Base-by-base conservation (phyloP, 2,113 vertebrate species). In the Elephantulus edwardii region DNA sequence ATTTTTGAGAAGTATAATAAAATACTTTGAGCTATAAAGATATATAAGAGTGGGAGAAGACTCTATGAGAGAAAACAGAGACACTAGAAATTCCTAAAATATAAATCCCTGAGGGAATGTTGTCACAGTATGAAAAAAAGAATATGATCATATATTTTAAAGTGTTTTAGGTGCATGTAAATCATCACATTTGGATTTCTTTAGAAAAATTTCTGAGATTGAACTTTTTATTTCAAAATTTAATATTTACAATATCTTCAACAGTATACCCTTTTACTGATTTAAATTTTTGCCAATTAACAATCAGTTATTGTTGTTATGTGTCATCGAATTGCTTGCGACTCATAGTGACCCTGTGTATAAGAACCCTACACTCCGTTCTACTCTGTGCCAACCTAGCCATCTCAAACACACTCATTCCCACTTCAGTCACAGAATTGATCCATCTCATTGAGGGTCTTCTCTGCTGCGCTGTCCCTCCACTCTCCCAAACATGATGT, bases 41-140 rank as follows among this genome's bases (percentile, higher is more conserved):
- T 48, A 48, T 42, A 64, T 91, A 35, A 83, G 26, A 71, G 28
- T 87, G 46, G 46, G 35, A 87, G 66, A 71, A 91, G 92, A 87
- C 52, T 54, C 46, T n/a, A 24, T 66, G 24, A 20, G 46, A n/a
- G 50, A 86, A 89, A 20, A 54, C 50, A 46, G 90, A 84, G 30
- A 4, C 75, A 76, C 24, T 87, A 68, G 54, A 62, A 17, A 80
- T 78, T 75, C 80, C 8, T 79, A 30, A 83, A 88, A 84, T 48
- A 74, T 33, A 16, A 76, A 76, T 89, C 84, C 77, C 72, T 86
- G 42, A 26, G 83, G 54, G 83, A 7, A 40, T 81, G 70, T 87
- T 81, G 60, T 56, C 78, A 82, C 75, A 44, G 42, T 70, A 42
- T 85, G 66, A 80, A 84, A 85, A n/a, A n/a, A 89, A 92, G 17